Percentiles rank a stretch among this genome's conserved stretches.
Evolutionary conservation across 2,888 invertebrate genomes (phyloP).

Genomic region (Cephus pulcher): DNA sequence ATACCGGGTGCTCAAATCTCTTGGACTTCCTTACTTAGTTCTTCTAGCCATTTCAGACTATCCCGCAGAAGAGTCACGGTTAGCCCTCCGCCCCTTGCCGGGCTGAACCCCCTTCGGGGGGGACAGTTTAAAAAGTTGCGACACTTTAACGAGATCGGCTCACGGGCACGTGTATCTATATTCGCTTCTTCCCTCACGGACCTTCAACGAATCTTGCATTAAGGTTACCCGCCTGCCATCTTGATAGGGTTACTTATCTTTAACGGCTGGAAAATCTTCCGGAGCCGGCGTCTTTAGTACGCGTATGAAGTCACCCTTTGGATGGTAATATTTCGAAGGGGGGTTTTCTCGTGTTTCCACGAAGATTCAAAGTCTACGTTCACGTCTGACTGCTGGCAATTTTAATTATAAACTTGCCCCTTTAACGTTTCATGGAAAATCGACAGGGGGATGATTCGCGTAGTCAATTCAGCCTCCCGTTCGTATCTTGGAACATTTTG

Average conservation of each 20-base stretch:
- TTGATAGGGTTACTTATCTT: not conserved
- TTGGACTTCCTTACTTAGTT: not conserved
- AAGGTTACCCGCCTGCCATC: not conserved
- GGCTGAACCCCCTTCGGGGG: not conserved
- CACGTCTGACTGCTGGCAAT: not conserved
- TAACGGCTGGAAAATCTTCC: not conserved
- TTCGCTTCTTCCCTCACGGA: not conserved
- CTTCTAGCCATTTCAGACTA: not conserved
- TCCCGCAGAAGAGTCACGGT: not conserved
- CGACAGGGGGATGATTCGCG: not conserved
- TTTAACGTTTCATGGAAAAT: not conserved
- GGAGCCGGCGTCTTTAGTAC: not conserved
- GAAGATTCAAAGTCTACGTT: not conserved
- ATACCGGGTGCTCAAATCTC: not conserved
- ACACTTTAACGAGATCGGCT: slow-evolving; percentile 3
- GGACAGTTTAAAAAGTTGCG: not conserved
- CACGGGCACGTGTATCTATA: not conserved
- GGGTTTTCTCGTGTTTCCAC: not conserved
- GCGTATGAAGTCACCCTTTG: not conserved
- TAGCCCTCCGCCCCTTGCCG: not conserved
- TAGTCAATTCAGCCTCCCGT: not conserved
- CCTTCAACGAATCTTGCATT: not conserved
- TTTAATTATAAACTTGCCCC: not conserved
- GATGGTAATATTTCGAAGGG: not conserved
- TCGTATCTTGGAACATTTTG: not conserved